Percentiles rank a stretch among this genome's conserved stretches.
Conservation (phyloP, 2,797 vertebrate genomes). For the Alca torda region DNA sequence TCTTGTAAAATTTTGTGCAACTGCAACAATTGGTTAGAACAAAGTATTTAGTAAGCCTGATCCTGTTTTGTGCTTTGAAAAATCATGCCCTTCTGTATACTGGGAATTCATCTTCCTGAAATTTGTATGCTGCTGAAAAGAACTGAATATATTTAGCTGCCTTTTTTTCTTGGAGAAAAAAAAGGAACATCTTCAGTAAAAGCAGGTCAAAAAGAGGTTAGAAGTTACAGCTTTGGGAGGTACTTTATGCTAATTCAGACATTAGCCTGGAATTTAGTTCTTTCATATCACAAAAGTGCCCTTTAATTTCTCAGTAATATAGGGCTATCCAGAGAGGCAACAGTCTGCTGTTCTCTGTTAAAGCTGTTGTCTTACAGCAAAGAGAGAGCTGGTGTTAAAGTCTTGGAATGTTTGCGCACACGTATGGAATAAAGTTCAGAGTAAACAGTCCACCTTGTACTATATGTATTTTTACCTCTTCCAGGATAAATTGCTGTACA, state of each 20-base stretch:
- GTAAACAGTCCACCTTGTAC: background rate
- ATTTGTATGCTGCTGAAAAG: background rate
- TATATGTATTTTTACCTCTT: conserved; percentile 3
- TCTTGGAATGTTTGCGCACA: background rate
- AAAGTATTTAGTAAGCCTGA: background rate
- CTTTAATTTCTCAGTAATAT: conserved; percentile 19
- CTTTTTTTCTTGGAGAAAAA: background rate
- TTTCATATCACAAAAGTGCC: background rate
- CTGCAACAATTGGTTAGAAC: background rate
- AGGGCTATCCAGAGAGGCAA: background rate
- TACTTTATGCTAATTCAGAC: conserved; percentile 53
- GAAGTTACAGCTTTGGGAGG: conserved; percentile 41
- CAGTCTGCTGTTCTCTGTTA: background rate
- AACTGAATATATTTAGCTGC: conserved; percentile 37
- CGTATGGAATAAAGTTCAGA: background rate
- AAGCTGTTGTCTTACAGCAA: background rate
- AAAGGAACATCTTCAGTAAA: conserved; percentile 10
- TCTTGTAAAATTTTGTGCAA: background rate
- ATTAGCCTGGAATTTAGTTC: conserved; percentile 23
- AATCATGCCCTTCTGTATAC: background rate
- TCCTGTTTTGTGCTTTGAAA: conserved; percentile 25
- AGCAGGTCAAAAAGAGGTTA: conserved; percentile 45
- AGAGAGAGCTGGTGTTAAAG: background rate
- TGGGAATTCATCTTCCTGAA: conserved; percentile 22
- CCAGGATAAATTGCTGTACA: background rate